These are phyloP conservation scores for Acleris sparsana DNA, from an alignment of 2,888 invertebrate species.

Conservation along the genomic window DNA sequence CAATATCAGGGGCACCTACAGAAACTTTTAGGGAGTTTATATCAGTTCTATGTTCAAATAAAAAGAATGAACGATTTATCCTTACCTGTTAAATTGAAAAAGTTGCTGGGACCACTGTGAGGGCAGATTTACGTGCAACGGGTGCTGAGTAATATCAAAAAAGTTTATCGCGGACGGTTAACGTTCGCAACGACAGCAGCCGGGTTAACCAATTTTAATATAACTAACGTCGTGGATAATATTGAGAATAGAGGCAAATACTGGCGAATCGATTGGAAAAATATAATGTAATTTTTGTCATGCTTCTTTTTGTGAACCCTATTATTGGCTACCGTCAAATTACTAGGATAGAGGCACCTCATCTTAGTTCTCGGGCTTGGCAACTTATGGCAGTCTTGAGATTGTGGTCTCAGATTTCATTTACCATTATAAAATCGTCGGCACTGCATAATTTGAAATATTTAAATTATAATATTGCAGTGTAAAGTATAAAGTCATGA, in stretches of 20 bases:
- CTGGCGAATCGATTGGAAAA: not conserved
- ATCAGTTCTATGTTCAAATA: constrained; percentile 81
- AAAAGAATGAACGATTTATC: constrained; percentile 83
- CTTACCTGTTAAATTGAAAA: constrained; percentile 84
- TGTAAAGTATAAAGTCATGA: too few species aligned
- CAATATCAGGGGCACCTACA: constrained; percentile 62
- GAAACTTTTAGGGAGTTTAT: constrained; percentile 74
- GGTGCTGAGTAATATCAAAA: constrained; percentile 81
- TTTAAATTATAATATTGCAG: too few species aligned
- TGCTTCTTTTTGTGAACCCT: too few species aligned
- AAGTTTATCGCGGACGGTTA: constrained; percentile 75
- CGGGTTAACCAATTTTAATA: constrained; percentile 63
- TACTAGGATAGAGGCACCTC: too few species aligned
- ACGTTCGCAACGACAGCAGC: constrained; percentile 50
- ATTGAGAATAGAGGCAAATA: constrained; percentile 38
- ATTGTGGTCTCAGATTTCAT: too few species aligned
- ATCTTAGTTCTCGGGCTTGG: too few species aligned
- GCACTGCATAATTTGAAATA: too few species aligned
- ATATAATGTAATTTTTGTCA: too few species aligned
- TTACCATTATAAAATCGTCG: too few species aligned
- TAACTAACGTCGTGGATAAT: constrained; percentile 65
- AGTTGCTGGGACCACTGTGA: constrained; percentile 78
- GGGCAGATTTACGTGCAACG: constrained; percentile 80
- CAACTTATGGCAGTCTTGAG: too few species aligned
- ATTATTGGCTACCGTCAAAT: too few species aligned